Conservation (phyloP, 2,888 invertebrate genomes). For the Acanthosoma haemorrhoidale region DNA sequence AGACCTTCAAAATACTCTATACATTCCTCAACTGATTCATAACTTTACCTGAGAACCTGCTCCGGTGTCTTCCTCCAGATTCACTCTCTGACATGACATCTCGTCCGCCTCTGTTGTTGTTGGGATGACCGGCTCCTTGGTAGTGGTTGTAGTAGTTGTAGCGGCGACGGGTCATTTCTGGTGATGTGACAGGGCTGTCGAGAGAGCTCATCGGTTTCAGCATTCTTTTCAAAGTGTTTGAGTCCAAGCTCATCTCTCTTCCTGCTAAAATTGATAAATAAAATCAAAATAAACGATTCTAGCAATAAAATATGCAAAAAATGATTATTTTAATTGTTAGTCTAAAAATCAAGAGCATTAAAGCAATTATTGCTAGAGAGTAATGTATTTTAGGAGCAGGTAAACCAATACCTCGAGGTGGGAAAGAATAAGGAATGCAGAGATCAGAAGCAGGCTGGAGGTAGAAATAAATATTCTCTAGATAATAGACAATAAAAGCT, state of each 20-base stretch:
- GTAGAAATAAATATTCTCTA: no score
- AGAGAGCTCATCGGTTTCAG: conserved; percentile 88
- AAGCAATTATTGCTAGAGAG: no score
- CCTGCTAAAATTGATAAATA: conserved; percentile 35
- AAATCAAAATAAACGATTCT: background rate
- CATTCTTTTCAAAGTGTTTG: conserved; percentile 86
- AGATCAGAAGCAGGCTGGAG: no score
- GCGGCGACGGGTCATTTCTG: conserved; percentile 74
- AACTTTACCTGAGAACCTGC: conserved; percentile 54
- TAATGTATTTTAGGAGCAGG: no score
- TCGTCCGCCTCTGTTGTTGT: conserved; percentile 52
- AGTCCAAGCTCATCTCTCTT: conserved; percentile 55
- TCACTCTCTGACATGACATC: conserved; percentile 51
- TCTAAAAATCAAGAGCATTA: background rate
- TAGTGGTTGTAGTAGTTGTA: conserved; percentile 59
- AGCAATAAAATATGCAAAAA: background rate
- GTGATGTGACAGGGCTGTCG: conserved; percentile 84
- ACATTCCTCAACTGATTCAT: background rate
- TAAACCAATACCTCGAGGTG: no score
- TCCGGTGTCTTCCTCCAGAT: conserved; percentile 56
- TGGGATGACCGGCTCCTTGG: conserved; percentile 46
- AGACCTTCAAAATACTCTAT: no score
- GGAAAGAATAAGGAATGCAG: no score
- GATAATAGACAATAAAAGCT: no score
- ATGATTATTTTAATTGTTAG: background rate